Evolutionary conservation across 1,140 invertebrate genomes (phyloP).

Genomic region (Eciton burchellii): DNA sequence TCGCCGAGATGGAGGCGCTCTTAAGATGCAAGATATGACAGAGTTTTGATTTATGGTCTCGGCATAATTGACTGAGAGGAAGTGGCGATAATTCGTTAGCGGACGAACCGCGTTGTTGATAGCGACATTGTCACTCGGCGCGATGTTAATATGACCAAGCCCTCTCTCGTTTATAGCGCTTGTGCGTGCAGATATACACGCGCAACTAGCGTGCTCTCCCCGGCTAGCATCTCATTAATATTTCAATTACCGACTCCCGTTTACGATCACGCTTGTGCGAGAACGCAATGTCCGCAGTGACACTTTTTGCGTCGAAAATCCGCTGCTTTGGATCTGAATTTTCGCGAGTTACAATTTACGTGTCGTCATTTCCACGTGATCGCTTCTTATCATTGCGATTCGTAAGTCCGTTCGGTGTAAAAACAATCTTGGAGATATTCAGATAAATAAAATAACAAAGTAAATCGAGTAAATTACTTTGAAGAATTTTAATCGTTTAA

Average conservation of each 20-base stretch:
- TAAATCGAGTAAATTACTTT: background rate
- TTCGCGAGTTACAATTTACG: constrained; percentile 43
- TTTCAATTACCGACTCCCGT: constrained; percentile 69
- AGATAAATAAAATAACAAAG: constrained; percentile 1
- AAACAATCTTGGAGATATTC: background rate
- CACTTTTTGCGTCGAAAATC: constrained; percentile 50
- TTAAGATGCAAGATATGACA: constrained; percentile 69
- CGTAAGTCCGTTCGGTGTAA: background rate
- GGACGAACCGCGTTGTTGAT: background rate
- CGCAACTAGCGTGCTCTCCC: constrained; percentile 27
- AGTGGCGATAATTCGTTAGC: constrained; percentile 66
- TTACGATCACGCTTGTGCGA: constrained; percentile 53
- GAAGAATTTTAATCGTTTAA: background rate
- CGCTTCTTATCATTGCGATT: constrained; percentile 49
- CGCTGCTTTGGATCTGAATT: background rate
- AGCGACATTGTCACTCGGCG: constrained; percentile 49
- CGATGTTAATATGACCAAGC: constrained; percentile 64
- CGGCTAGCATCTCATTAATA: constrained; percentile 67
- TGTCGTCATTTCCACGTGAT: constrained; percentile 30
- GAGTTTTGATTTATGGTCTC: constrained; percentile 68
- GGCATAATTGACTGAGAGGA: constrained; percentile 44
- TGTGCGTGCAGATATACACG: constrained; percentile 15
- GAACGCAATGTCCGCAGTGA: constrained; percentile 6
- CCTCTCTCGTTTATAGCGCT: constrained; percentile 43
- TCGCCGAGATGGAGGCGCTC: constrained; percentile 48